Percentiles rank a stretch among this genome's conserved stretches.
These are phyloP conservation scores for Podarcis cretensis DNA, from an alignment of 2,113 vertebrate genomes.

Conservation along the genomic window DNA sequence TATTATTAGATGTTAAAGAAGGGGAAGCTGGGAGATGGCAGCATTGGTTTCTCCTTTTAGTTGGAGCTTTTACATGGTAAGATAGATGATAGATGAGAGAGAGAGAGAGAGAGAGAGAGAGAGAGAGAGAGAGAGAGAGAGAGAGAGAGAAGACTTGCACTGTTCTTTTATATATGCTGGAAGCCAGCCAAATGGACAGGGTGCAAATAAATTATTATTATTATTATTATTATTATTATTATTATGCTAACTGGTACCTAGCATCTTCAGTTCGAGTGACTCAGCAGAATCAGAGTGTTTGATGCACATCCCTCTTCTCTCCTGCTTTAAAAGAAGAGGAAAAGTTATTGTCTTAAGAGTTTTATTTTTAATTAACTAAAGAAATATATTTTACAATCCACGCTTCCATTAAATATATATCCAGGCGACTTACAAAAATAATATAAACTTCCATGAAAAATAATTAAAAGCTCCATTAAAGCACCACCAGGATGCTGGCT, in stretches of 20 bases:
- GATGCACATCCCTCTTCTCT: neutral
- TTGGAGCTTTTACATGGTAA: neutral
- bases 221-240: too few species aligned
- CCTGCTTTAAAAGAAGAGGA: neutral
- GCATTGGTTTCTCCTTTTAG: neutral
- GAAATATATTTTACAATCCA: too few species aligned
- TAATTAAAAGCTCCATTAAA: too few species aligned
- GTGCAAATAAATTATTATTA: too few species aligned
- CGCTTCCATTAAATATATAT: neutral
- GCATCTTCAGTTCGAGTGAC: conserved; percentile 20
- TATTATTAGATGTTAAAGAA: neutral
- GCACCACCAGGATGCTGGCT: too few species aligned
- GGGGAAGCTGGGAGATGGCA: neutral
- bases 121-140: too few species aligned
- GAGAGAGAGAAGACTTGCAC: too few species aligned
- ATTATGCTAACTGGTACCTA: neutral
- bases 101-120: too few species aligned
- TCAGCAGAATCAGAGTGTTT: conserved; percentile 38
- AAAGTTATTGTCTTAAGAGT: conserved; percentile 57
- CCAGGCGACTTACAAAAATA: neutral
- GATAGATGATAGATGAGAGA: too few species aligned
- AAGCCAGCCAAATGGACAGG: too few species aligned
- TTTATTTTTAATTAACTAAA: conserved; percentile 13
- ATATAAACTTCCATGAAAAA: too few species aligned
- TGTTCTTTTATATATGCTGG: too few species aligned